phyloP scores from a whole-genome alignment of 2,797 vertebrate species.

The Enteromius afrohamiltoni region DNA sequence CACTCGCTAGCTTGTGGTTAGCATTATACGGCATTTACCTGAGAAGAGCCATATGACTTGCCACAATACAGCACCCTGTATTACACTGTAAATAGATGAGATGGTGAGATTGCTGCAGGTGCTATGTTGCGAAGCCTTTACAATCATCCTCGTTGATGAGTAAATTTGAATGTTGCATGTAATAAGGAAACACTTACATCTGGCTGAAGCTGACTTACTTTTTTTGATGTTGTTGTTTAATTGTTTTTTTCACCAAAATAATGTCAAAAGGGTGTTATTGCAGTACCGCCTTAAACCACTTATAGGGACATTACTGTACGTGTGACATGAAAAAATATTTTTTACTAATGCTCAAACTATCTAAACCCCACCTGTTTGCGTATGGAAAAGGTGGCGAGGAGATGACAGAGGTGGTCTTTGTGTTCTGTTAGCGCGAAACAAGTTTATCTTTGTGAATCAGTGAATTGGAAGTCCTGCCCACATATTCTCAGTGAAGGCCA shows the following conservation, averaged over 20 bases:
- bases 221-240: background rate
- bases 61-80: conserved; percentile 14
- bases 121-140: background rate
- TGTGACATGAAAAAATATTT: background rate
- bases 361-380: conserved; percentile 7
- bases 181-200: background rate
- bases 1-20: conserved; percentile 8
- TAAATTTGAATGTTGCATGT: background rate
- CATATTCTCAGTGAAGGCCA: conserved; percentile 40
- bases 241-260: background rate
- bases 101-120: background rate
- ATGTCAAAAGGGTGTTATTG: background rate
- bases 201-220: background rate
- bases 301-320: background rate
- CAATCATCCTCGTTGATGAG: background rate
- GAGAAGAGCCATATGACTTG: conserved; percentile 14
- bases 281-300: background rate
- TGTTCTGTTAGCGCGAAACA: conserved; percentile 16
- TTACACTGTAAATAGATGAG: conserved; percentile 19
- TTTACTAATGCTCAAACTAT: background rate
- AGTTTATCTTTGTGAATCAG: conserved; percentile 26
- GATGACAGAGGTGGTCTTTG: conserved; percentile 14
- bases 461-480: conserved; percentile 40
- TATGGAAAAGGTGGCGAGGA: background rate
- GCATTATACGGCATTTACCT: background rate